These are phyloP conservation scores for Xiphophorus birchmanni DNA, from an alignment of 2,797 vertebrate genomes.

Conservation along the genomic window DNA sequence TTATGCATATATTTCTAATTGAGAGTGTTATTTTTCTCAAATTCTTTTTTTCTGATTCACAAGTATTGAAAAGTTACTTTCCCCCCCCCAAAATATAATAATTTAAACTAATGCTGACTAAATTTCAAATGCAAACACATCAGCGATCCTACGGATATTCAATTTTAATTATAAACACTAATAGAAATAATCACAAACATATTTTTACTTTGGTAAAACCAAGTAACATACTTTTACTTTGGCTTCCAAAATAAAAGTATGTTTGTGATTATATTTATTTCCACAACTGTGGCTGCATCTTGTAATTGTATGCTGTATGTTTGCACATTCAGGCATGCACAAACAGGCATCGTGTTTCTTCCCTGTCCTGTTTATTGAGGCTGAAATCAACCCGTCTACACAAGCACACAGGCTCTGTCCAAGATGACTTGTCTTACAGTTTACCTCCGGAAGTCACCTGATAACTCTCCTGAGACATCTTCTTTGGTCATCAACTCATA, in stretches of 20 bases:
- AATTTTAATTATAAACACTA: background rate
- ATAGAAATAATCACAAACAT: background rate
- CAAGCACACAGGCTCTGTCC: conserved; percentile 27
- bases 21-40: background rate
- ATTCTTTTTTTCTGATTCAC: background rate
- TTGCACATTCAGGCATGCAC: conserved; percentile 5
- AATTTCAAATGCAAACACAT: background rate
- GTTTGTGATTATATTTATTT: background rate
- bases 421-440: conserved; percentile 66
- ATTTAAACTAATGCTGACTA: background rate
- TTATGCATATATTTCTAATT: background rate
- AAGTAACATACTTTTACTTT: no score
- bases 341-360: conserved; percentile 62
- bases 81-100: background rate
- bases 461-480: conserved; percentile 30
- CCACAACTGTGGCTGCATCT: background rate
- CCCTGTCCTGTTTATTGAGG: conserved; percentile 28
- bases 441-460: conserved; percentile 45
- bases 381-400: conserved; percentile 21
- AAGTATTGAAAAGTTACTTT: background rate
- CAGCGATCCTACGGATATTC: background rate
- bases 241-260: background rate
- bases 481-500: conserved; percentile 68
- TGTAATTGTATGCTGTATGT: conserved; percentile 4
- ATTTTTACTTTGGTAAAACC: no score